A percentile compares a stretch with the other conserved stretches of the same genome.
phyloP scores from a whole-genome alignment of 2,888 invertebrate genomes.

The Agriopis aurantiaria region DNA sequence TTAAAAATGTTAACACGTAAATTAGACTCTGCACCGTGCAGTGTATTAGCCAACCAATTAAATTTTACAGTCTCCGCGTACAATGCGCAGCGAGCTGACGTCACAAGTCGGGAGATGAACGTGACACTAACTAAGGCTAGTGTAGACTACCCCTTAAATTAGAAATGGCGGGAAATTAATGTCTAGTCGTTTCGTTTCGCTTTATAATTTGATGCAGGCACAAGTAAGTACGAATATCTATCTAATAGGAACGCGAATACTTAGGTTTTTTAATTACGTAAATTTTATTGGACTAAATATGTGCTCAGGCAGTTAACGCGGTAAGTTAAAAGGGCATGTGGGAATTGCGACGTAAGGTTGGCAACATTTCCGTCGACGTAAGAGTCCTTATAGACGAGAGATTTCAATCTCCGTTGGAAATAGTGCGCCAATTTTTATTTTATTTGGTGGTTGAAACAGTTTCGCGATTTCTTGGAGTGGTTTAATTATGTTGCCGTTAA shows the following conservation, averaged over 20 bases:
- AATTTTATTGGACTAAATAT: constrained; percentile 70
- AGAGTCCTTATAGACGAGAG: constrained; percentile 77
- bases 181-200: constrained; percentile 49
- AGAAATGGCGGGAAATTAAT: constrained; percentile 50
- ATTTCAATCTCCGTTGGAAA: constrained; percentile 75
- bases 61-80: constrained; percentile 75
- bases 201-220: constrained; percentile 65
- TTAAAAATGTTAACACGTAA: constrained; percentile 86
- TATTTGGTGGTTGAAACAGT: constrained; percentile 25
- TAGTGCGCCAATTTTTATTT: constrained; percentile 45
- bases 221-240: constrained; percentile 52
- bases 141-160: constrained; percentile 54
- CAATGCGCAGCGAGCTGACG: constrained; percentile 69
- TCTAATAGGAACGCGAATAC: constrained; percentile 44
- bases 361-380: constrained; percentile 76
- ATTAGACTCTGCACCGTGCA: constrained; percentile 75
- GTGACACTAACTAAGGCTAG: constrained; percentile 56
- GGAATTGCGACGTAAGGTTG: constrained; percentile 83
- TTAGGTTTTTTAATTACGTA: constrained; percentile 69
- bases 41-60: constrained; percentile 85
- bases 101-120: constrained; percentile 63
- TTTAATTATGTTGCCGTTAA: constrained; percentile 5
- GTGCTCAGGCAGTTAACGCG: constrained; percentile 68
- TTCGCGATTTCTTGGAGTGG: constrained; percentile 18
- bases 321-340: constrained; percentile 81